Base-by-base conservation (phyloP, 2,797 vertebrate genomes). In the Phalloptychus januarius region DNA sequence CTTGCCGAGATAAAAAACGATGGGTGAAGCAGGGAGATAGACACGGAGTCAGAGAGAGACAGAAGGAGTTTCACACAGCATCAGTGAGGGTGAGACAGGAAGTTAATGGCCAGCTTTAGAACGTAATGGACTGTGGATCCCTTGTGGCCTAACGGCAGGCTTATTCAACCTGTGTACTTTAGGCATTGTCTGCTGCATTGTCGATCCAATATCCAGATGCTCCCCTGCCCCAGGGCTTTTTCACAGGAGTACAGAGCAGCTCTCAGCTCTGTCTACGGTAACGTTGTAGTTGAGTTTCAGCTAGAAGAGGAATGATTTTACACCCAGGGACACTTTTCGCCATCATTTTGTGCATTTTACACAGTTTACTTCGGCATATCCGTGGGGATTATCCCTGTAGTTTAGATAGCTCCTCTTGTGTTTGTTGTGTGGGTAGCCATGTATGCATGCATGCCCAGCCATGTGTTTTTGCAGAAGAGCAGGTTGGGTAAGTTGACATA, bases 81-180 rank as follows among this genome's bases (percentile, higher is more conserved):
- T 15, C 31, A 56, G 48, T 71, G 75, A 75, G 78, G 77, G 73
- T 77, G 85, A 89, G 88, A 89, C 83, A 3, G 86, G 52, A 61
- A 81, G 85, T 88, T 90, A 92, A 93, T 92, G 86, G 86, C 83
- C 46, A 85, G 84, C 85, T 89, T 93, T 88, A 83, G 89, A 54
- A 90, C 88, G 88, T 93, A 94, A 94, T 94, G 93, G 91, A 91
- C 89, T 91, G 88, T 87, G 79, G 86, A 87, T 94, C 88, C 89
- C 91, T 78, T 89, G 90, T 83, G 89, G 88, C 84, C 85, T 83
- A 83, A 91, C 76, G 83, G 76, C 77, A 71, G 82, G 87, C 88
- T 83, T 82, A 83, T 89, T 92, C 88, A 86, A 83, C 86, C 85
- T 84, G 88, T 89, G 85, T 86, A 87, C 91, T 92, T 89, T 72